phyloP scores from a whole-genome alignment of 2,113 vertebrate genomes.

The human (Homo sapiens) region DNA sequence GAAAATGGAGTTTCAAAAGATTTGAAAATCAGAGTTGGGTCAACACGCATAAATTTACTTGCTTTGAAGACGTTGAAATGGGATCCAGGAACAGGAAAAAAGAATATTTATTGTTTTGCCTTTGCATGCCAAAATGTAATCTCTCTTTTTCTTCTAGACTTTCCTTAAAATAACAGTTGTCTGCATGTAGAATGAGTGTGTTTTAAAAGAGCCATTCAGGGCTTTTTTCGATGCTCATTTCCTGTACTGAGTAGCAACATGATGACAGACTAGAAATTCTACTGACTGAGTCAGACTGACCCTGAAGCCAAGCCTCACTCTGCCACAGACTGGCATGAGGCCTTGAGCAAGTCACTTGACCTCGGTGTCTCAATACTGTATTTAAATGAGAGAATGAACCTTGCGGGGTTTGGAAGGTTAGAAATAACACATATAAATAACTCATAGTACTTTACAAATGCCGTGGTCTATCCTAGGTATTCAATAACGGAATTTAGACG shows the following conservation, averaged over 20 bases:
- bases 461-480: neutral
- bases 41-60: slow-evolving; percentile 62
- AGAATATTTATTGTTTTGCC: slow-evolving; percentile 61
- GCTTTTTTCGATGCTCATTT: slow-evolving; percentile 2
- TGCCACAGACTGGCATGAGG: neutral
- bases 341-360: slow-evolving; percentile 14
- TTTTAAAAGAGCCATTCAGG: slow-evolving; percentile 51
- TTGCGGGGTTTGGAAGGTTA: neutral
- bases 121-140: slow-evolving; percentile 57
- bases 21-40: slow-evolving; percentile 58
- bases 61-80: slow-evolving; percentile 61
- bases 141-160: slow-evolving; percentile 34
- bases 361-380: neutral
- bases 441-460: neutral
- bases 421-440: neutral
- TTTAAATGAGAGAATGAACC: neutral
- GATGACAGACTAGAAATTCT: neutral
- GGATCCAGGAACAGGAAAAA: slow-evolving; percentile 60
- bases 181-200: slow-evolving; percentile 38
- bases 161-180: slow-evolving; percentile 54
- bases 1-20: slow-evolving; percentile 53
- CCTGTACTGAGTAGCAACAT: neutral
- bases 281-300: neutral
- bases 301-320: neutral
- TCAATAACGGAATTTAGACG: neutral